Evolutionary conservation across 2,113 vertebrate species (phyloP).

Genomic region (Xenopus tropicalis): UCB_Xtro_10.0 CM004450.2:143030001-143030500

Average conservation of each 20-base stretch:
- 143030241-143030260: neutral
- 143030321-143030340: neutral
- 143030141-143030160: neutral
- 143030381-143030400: neutral
- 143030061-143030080: neutral
- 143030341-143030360: neutral
- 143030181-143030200: neutral
- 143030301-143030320: slow-evolving; percentile 10
- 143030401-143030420: neutral
- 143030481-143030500: neutral
- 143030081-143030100: slow-evolving; percentile 9
- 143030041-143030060: neutral
- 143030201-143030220: neutral
- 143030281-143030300: neutral
- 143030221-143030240: neutral
- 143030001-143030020: neutral
- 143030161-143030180: neutral
- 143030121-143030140: neutral
- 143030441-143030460: neutral
- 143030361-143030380: neutral
- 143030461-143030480: neutral
- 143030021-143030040: neutral
- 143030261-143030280: neutral
- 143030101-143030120: neutral
- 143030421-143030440: neutral